Conservation (phyloP, 2,797 vertebrate genomes). For the Phrynocephalus guinanensis region DNA sequence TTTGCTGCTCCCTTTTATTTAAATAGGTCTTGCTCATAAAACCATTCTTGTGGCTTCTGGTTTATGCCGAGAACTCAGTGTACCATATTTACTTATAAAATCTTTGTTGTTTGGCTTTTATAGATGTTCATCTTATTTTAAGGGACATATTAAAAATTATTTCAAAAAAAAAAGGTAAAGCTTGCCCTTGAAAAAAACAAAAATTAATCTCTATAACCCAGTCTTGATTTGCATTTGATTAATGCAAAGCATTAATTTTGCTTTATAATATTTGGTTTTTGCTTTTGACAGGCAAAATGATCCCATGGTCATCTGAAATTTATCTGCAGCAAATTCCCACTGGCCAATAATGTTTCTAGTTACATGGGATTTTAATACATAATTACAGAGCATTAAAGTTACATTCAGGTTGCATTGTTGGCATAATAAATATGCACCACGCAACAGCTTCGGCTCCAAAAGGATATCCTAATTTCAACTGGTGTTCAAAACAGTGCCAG, state of each 20-base stretch:
- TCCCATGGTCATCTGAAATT: slow-evolving; percentile 57
- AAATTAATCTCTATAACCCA: slow-evolving; percentile 43
- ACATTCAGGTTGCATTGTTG: slow-evolving; percentile 48
- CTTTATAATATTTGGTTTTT: slow-evolving; percentile 41
- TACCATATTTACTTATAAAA: not conserved
- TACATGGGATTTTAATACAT: slow-evolving; percentile 57
- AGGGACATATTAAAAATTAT: slow-evolving; percentile 17
- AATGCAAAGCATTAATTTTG: slow-evolving; percentile 38
- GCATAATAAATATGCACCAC: slow-evolving; percentile 54
- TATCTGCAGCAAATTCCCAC: slow-evolving; percentile 51
- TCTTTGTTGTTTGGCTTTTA: not conserved
- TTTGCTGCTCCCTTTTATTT: not conserved
- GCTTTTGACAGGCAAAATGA: slow-evolving; percentile 49
- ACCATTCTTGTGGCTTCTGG: not conserved
- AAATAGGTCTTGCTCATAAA: not conserved
- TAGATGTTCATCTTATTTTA: slow-evolving; percentile 11
- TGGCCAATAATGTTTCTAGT: slow-evolving; percentile 45
- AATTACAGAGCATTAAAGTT: slow-evolving; percentile 57
- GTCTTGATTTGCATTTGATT: slow-evolving; percentile 50
- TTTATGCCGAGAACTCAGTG: not conserved
- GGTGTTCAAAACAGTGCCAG: slow-evolving; percentile 32
- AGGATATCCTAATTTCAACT: slow-evolving; percentile 39
- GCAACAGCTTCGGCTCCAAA: slow-evolving; percentile 46
- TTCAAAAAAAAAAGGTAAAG: slow-evolving; percentile 45
- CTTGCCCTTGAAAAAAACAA: slow-evolving; percentile 10